Percentiles rank a stretch among this genome's conserved stretches.
phyloP scores from a whole-genome alignment of 2,888 invertebrate species.

The Eumacrocentrus americanus region DNA sequence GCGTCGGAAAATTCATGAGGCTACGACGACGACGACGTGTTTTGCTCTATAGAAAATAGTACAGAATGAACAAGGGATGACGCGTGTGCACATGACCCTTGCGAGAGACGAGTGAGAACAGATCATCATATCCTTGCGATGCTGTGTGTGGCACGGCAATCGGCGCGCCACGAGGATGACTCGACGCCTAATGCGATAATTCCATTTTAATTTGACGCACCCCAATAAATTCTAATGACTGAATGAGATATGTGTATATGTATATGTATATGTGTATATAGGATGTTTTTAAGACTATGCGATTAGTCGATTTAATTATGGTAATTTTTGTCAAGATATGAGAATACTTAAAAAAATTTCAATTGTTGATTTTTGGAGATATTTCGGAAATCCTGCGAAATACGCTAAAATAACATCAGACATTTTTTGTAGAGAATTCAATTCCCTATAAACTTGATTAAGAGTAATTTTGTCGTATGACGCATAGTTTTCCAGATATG shows the following conservation, averaged over 20 bases:
- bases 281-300: too few species aligned
- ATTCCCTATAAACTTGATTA: too few species aligned
- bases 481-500: too few species aligned
- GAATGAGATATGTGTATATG: not conserved
- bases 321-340: too few species aligned
- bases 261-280: not conserved
- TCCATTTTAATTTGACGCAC: conserved; percentile 56
- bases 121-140: not conserved
- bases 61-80: conserved; percentile 15
- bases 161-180: conserved; percentile 28
- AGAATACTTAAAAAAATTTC: not conserved
- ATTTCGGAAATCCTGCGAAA: too few species aligned
- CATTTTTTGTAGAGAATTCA: not conserved
- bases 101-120: not conserved
- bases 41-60: not conserved
- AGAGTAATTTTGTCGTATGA: too few species aligned
- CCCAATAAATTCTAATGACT: conserved; percentile 7
- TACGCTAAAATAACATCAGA: not conserved
- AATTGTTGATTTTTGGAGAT: not conserved
- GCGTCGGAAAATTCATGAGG: conserved; percentile 39
- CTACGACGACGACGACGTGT: conserved; percentile 14
- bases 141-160: conserved; percentile 1
- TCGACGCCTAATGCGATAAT: conserved; percentile 48
- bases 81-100: conserved; percentile 19
- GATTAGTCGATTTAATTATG: too few species aligned